These are phyloP conservation scores for Sarcophaga subvicina DNA, from an alignment of 2,888 invertebrate species.

Conservation along the genomic window DNA sequence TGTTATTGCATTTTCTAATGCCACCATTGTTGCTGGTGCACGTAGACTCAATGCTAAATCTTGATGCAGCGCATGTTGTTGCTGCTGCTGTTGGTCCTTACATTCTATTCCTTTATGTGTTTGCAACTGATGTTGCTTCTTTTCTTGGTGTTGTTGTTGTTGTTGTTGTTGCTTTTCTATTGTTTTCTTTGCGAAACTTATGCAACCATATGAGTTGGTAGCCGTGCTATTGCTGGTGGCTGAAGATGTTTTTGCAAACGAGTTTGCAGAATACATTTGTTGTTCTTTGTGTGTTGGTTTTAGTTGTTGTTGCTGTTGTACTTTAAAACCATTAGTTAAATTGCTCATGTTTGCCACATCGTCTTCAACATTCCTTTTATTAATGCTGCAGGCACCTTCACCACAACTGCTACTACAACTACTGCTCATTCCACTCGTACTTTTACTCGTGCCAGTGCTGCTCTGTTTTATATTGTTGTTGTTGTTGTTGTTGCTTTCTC, in stretches of 20 bases:
- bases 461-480: constrained; percentile 45
- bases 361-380: constrained; percentile 49
- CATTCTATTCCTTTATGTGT: neutral
- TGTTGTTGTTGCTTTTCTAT: constrained; percentile 27
- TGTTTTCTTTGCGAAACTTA: constrained; percentile 43
- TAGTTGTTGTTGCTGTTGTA: constrained; percentile 12
- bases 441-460: constrained; percentile 14
- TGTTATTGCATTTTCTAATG: constrained; percentile 55
- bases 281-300: neutral
- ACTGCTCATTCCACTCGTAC: constrained; percentile 1
- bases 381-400: neutral
- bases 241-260: constrained; percentile 49
- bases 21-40: constrained; percentile 42
- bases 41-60: constrained; percentile 58
- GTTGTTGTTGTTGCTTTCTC: neutral
- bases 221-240: constrained; percentile 12
- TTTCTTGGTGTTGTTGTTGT: constrained; percentile 35
- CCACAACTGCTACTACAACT: neutral
- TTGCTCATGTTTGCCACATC: constrained; percentile 58
- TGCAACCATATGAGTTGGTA: constrained; percentile 35
- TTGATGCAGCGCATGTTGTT: constrained; percentile 41
- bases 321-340: constrained; percentile 60
- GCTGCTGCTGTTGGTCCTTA: constrained; percentile 23
- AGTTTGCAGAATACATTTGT: constrained; percentile 39
- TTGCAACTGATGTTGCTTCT: constrained; percentile 32